Base-by-base conservation (phyloP, 2,888 invertebrate genomes). In the Tiliacea citrago region DNA sequence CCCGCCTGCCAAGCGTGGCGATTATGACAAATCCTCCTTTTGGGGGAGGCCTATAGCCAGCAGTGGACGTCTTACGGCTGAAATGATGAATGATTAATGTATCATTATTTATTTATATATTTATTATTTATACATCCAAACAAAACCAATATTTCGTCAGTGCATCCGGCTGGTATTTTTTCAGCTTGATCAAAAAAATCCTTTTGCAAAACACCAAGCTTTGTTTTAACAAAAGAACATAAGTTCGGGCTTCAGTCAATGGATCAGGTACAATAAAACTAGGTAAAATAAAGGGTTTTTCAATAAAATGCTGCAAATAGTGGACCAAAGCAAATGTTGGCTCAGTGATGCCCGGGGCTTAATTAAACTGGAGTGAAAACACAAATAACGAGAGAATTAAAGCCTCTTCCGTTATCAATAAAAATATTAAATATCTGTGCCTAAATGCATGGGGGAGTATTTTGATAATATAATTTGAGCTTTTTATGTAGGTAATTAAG, bases 321-420 rank as follows among this genome's bases (percentile, higher is more conserved):
- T 83, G 73, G 51, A 68, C 60, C n/a, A 72, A 73, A 73, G 77
- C 77, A 83, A 87, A 88, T 79, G 68, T 87, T 86, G 62, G 67
- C 55, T 53, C 62, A 67, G 74, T 69, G 68, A 72, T 85, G 75
- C 75, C 76, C 42, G 73, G 78, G 61, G 78, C 77, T 85, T 87
- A 87, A 88, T 88, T 88, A 86, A 83, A 87, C 84, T 82, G 68
- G 65, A 75, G n/a, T 63, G 80, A 75, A 79, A 86, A 88, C 73
- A 88, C 79, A 80, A 87, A 82, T 75, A 83, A 75, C 76, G 55
- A 75, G 74, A 49, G 53, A 81, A 83, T 68, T 70, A 75, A 76
- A 74, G 70, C 76, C 77, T 68, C 55, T 67, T 72, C 71, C 65
- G 62, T 42, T 75, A 42, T 39, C 5, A 77, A 45, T 53, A 39